Base-by-base conservation (phyloP, 1,140 invertebrate species). In the Papilio xuthus region DNA sequence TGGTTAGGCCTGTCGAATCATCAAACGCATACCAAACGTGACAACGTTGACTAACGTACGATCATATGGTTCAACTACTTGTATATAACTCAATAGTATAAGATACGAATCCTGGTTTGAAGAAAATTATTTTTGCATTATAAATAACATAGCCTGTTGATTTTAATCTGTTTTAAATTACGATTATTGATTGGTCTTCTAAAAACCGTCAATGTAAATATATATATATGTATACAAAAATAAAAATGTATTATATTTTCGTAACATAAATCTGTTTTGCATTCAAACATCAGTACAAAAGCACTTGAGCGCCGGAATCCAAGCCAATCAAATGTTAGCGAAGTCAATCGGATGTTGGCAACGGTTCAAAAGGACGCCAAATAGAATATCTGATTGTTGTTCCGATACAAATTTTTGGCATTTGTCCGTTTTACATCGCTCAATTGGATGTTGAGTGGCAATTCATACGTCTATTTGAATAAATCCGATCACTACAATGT, bases 311-410 rank as follows among this genome's bases (percentile, higher is more conserved):
- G 15, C 60, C 60, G 60, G 26, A 67, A 67, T 67, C 60, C 60
- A 32, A 67, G 60, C 60, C 60, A 67, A 67, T 67, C 60, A 67
- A 67, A 67, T 67, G 60, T 67, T 67, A 67, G 60, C 60, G 26
- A 28, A 67, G 60, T 67, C 60, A 67, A 67, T 67, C 60, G 60
- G 60, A 67, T 28, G 60, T 67, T 67, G 60, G 60, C 60, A 67
- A 28, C 60, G 60, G 26, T 67, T 67, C 60, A 67, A 67, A 67
- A 67, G 60, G 60, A 67, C 60, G 26, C n/a, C 60, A 23, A 67
- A 67, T 67, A 67, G 60, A 67, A 67, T 67, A 67, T 67, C 60
- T 67, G 60, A 67, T 67, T 67, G 60, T 67, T 67, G 60, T 67
- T 67, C 23, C 60, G 60, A 67, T 67, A 67, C 60, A 67, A 67